phyloP scores from a whole-genome alignment of 1,140 invertebrate species.

The Drosophila funebris region DNA sequence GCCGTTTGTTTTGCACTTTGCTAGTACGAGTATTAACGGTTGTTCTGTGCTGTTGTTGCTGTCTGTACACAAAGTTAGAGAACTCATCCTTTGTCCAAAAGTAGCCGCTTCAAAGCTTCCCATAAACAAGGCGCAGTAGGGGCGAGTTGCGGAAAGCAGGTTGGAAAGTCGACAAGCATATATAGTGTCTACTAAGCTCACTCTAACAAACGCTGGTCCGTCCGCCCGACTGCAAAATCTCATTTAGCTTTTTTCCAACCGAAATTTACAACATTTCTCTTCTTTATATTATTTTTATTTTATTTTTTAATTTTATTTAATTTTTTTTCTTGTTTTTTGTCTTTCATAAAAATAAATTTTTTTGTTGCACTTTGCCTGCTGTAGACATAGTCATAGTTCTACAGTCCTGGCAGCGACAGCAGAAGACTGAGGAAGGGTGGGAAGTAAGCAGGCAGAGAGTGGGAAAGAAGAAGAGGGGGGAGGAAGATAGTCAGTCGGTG shows the following conservation, averaged over 20 bases:
- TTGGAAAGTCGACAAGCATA: not conserved
- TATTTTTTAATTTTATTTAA: not conserved
- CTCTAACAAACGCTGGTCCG: not conserved
- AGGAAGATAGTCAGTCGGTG: constrained; percentile 47
- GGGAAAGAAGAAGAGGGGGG: not conserved
- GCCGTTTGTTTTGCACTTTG: not conserved
- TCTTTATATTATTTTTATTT: not conserved
- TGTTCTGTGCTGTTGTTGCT: not conserved
- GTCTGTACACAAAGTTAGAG: constrained; percentile 21
- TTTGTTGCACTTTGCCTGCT: constrained; percentile 13
- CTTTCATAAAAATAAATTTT: constrained; percentile 18
- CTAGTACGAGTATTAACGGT: not conserved
- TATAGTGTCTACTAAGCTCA: constrained; percentile 7
- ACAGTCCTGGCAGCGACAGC: not conserved
- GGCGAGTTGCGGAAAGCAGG: not conserved
- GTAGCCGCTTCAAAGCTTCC: constrained; percentile 14
- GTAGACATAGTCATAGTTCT: constrained; percentile 38
- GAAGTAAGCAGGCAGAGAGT: not conserved
- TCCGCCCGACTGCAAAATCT: constrained; percentile 15
- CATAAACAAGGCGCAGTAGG: not conserved
- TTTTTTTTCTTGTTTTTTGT: constrained; percentile 18
- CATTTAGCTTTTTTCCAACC: constrained; percentile 32
- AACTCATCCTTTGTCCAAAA: constrained; percentile 1
- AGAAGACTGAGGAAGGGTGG: not conserved
- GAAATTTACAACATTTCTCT: constrained; percentile 20